Evolutionary conservation across 2,797 vertebrate species (phyloP).

Genomic region (Pseudotriccus pelzelni): DNA sequence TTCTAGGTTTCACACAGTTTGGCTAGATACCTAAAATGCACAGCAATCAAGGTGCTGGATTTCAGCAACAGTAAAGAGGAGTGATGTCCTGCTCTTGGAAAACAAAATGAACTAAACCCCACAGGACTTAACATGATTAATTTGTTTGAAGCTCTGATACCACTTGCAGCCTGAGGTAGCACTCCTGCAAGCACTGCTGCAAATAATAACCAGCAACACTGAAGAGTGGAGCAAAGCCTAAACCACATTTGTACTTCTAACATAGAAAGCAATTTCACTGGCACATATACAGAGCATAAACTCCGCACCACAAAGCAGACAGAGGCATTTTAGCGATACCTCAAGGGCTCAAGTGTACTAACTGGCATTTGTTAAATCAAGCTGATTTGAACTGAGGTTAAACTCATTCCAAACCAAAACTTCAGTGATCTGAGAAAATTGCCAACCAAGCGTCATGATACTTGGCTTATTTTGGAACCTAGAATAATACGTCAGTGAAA

Average conservation of each 20-base stretch:
- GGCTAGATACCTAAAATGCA: neutral
- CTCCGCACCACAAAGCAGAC: neutral
- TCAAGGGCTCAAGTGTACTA: slow-evolving; percentile 6
- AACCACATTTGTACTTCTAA: neutral
- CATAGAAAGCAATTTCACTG: neutral
- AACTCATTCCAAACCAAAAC: neutral
- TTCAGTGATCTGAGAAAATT: neutral
- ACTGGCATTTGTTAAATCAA: slow-evolving; percentile 16
- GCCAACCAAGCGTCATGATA: neutral
- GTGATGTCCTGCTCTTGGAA: neutral
- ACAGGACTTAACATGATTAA: neutral
- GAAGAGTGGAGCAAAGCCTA: neutral
- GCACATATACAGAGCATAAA: neutral
- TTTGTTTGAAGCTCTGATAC: neutral
- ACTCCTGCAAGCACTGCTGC: neutral
- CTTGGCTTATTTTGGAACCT: neutral
- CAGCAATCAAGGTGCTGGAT: neutral
- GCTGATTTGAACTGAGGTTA: neutral
- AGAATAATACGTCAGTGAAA: neutral
- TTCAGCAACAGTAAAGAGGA: neutral
- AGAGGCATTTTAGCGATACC: neutral
- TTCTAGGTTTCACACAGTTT: neutral
- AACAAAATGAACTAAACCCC: neutral
- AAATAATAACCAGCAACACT: neutral
- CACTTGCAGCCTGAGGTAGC: neutral